Evolutionary conservation across 2,888 invertebrate genomes (phyloP).

Genomic region (Agonopterix subpropinquella): DNA sequence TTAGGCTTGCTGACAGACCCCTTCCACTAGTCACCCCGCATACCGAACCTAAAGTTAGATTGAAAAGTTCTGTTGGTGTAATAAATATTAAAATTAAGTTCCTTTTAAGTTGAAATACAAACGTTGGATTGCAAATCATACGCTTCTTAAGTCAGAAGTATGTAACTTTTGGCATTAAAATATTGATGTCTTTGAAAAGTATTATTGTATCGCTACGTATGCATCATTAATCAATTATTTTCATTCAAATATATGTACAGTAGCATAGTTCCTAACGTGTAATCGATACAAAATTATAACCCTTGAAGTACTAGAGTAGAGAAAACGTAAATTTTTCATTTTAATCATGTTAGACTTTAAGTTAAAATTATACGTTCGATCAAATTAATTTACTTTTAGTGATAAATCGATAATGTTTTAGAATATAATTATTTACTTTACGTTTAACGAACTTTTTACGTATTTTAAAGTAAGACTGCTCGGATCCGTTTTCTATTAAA

Average conservation of each 20-base stretch:
- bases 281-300: conserved; percentile 70
- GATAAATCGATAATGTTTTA: conserved; percentile 3
- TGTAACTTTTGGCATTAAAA: conserved; percentile 3
- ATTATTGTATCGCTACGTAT: conserved; percentile 30
- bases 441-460: conserved; percentile 36
- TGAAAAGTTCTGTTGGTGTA: too few species aligned
- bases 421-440: conserved; percentile 12
- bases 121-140: neutral
- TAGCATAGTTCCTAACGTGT: conserved; percentile 71
- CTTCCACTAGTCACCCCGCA: too few species aligned
- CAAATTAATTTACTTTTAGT: conserved; percentile 53
- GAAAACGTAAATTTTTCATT: conserved; percentile 46
- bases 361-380: conserved; percentile 43
- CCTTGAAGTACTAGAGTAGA: conserved; percentile 57
- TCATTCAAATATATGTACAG: conserved; percentile 57
- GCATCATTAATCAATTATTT: conserved; percentile 45
- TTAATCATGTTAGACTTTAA: conserved; percentile 38
- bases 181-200: conserved; percentile 19
- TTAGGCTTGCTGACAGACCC: too few species aligned
- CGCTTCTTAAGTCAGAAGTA: conserved; percentile 4
- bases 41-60: too few species aligned
- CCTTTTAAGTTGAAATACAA: conserved; percentile 1
- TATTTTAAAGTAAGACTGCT: conserved; percentile 68
- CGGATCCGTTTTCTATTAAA: conserved; percentile 41
- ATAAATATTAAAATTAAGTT: conserved; percentile 1